phyloP scores from a whole-genome alignment of 1,140 invertebrate species.

The Pissodes strobi region DNA sequence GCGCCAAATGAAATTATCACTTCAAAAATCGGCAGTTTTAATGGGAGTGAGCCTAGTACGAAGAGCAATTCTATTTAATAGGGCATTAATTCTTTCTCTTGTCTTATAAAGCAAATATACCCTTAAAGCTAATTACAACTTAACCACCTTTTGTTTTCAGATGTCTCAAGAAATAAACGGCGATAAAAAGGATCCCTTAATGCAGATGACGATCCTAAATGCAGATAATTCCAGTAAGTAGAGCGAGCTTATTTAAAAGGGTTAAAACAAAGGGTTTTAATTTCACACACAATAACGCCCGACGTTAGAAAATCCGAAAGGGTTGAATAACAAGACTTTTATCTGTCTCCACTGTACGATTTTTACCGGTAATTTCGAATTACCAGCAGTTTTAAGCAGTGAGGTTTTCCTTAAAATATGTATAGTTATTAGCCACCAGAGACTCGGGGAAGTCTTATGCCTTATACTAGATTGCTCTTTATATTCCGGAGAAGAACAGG shows the following conservation, averaged over 20 bases:
- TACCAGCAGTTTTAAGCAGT: conserved; percentile 46
- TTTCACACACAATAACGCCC: conserved; percentile 54
- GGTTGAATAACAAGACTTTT: conserved; percentile 42
- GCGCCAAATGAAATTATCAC: too few species aligned
- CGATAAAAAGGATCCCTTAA: conserved; percentile 5
- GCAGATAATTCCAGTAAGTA: conserved; percentile 14
- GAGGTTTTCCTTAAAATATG: conserved; percentile 43
- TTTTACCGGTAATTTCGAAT: conserved; percentile 49
- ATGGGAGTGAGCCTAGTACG: too few species aligned
- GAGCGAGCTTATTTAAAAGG: conserved; percentile 30
- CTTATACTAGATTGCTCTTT: conserved; percentile 20
- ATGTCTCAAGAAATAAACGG: background rate
- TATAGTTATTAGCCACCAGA: conserved; percentile 40
- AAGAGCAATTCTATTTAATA: too few species aligned
- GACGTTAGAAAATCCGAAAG: conserved; percentile 44
- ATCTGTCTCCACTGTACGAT: conserved; percentile 45
- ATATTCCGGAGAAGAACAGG: conserved; percentile 22
- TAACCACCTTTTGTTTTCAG: background rate
- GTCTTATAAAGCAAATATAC: too few species aligned
- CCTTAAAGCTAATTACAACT: too few species aligned
- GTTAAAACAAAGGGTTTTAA: conserved; percentile 47
- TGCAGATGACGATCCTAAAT: background rate
- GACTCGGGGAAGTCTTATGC: conserved; percentile 21
- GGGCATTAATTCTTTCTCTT: too few species aligned
- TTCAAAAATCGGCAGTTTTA: too few species aligned